Evolutionary conservation across 1,140 invertebrate genomes (phyloP).

Genomic region (Anthonomus grandis): DNA sequence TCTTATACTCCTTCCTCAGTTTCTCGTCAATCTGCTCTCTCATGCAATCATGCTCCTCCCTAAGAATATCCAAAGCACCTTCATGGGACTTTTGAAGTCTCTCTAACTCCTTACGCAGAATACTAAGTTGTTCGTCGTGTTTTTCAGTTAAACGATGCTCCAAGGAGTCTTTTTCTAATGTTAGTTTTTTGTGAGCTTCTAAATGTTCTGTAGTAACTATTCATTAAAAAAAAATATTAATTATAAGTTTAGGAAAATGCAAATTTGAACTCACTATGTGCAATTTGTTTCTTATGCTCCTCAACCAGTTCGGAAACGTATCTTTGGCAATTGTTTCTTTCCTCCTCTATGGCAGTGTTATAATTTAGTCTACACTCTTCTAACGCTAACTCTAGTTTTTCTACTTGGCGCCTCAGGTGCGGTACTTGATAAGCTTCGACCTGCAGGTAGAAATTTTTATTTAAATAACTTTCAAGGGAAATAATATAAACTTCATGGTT

Average conservation of each 20-base stretch:
- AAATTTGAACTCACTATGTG: conserved; percentile 44
- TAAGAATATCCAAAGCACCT: conserved; percentile 42
- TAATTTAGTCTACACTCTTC: conserved; percentile 53
- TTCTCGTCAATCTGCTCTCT: conserved; percentile 47
- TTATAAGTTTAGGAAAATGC: too few species aligned
- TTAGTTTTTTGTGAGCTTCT: conserved; percentile 33
- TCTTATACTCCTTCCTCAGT: conserved; percentile 48
- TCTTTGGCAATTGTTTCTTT: conserved; percentile 31
- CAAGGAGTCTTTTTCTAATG: conserved; percentile 29
- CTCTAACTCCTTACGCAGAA: conserved; percentile 38
- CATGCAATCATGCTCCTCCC: conserved; percentile 47
- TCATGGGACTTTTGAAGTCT: conserved; percentile 42
- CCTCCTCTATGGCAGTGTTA: conserved; percentile 41
- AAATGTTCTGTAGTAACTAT: conserved; percentile 42
- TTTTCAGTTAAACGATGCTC: conserved; percentile 32
- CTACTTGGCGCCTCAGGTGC: conserved; percentile 53
- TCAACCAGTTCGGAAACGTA: conserved; percentile 40
- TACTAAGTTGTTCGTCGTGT: conserved; percentile 40
- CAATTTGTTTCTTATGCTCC: conserved; percentile 39
- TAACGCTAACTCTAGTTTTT: conserved; percentile 52
- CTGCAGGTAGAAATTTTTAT: conserved; percentile 44
- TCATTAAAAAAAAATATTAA: conserved; percentile 1
- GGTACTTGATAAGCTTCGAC: conserved; percentile 59
- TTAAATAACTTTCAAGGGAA: too few species aligned
- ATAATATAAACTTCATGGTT: too few species aligned